These are phyloP conservation scores for Xanthostigma xanthostigma DNA, from an alignment of 2,888 invertebrate species.

Conservation along the genomic window DNA sequence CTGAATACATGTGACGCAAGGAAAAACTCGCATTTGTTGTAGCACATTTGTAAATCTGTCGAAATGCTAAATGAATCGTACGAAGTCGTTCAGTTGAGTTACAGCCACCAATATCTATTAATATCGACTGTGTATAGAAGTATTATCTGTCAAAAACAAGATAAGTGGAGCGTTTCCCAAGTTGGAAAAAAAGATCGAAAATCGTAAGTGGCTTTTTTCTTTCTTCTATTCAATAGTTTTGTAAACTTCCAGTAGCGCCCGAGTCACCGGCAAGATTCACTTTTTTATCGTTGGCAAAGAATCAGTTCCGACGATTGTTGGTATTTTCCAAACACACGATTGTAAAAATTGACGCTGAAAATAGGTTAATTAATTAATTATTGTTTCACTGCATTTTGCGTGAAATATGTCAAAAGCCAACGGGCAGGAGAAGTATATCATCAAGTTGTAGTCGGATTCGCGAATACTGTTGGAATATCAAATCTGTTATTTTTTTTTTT, in stretches of 20 bases:
- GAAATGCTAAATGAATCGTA: conserved; percentile 74
- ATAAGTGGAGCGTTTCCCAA: conserved; percentile 55
- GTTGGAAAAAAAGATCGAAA: conserved; percentile 80
- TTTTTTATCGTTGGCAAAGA: too few species aligned
- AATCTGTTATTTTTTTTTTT: conserved; percentile 9
- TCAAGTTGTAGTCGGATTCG: too few species aligned
- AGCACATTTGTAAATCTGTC: conserved; percentile 72
- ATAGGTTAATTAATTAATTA: too few species aligned
- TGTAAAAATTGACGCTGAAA: too few species aligned
- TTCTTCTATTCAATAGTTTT: conserved; percentile 3
- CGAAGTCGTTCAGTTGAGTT: conserved; percentile 73
- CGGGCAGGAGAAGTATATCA: too few species aligned
- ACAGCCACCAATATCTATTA: conserved; percentile 53
- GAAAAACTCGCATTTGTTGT: conserved; percentile 15
- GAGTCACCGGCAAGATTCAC: too few species aligned
- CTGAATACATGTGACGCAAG: too few species aligned
- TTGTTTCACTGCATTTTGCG: too few species aligned
- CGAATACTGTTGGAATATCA: neutral
- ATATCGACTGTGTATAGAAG: conserved; percentile 74
- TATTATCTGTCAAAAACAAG: conserved; percentile 55
- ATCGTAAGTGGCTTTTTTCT: conserved; percentile 34
- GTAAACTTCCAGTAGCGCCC: neutral
- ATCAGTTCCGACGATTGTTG: too few species aligned
- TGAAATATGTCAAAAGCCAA: too few species aligned
- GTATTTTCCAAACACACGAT: too few species aligned